Conservation (phyloP, 2,113 vertebrate genomes). For the Platichthys stellatus region DNA sequence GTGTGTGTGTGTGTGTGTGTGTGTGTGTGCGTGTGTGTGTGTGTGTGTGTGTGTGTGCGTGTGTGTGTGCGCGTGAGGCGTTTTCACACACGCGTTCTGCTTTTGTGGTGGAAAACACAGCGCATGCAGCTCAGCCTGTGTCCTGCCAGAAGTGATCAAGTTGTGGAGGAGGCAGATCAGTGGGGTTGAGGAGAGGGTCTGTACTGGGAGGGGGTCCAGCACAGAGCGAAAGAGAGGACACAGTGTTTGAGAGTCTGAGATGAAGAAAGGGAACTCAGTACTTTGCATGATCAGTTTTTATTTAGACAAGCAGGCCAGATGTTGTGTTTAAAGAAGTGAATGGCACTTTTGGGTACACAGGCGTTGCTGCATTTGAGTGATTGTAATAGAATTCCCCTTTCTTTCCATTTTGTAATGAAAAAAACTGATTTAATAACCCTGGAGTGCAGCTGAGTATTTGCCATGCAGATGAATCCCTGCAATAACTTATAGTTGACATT, state of each 20-base stretch:
- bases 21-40: too few relatives aligned
- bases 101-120: not conserved
- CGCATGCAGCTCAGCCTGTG: not conserved
- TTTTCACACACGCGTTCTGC: not conserved
- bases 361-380: not conserved
- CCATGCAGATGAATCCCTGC: too few relatives aligned
- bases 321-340: not conserved
- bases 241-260: not conserved
- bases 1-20: too few relatives aligned
- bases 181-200: not conserved
- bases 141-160: constrained; percentile 21
- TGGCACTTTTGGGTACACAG: not conserved
- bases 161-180: not conserved
- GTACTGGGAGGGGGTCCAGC: not conserved
- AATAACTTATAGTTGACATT: not conserved
- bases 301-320: too few relatives aligned
- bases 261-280: too few relatives aligned
- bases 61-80: not conserved
- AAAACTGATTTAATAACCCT: not conserved
- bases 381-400: not conserved
- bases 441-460: too few relatives aligned
- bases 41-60: not conserved
- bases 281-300: too few relatives aligned
- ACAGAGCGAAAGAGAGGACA: constrained; percentile 2
- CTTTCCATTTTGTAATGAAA: not conserved